These are phyloP conservation scores for Agelas oroides DNA, from an alignment of 37 sponge, comb jelly and placozoan genomes.

Conservation along the genomic window DNA sequence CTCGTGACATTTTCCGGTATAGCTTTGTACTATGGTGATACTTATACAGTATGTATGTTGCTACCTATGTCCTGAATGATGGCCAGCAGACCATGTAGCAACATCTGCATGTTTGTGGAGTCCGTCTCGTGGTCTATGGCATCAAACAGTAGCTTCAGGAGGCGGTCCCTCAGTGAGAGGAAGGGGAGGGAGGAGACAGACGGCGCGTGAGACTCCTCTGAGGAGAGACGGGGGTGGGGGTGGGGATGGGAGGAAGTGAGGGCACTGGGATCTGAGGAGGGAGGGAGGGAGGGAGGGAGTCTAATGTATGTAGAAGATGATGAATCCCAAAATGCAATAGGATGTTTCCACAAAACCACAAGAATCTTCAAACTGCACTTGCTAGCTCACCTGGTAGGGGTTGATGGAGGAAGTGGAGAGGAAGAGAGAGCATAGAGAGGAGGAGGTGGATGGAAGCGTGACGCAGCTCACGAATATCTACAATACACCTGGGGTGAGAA, in stretches of 20 bases:
- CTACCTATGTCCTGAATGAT: slow-evolving; percentile 36
- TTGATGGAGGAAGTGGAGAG: slow-evolving; percentile 85
- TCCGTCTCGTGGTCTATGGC: slow-evolving; percentile 73
- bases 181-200: slow-evolving; percentile 20
- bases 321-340: no score
- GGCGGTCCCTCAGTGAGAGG: slow-evolving; percentile 48
- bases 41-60: no score
- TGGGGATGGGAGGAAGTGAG: not conserved
- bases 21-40: no score
- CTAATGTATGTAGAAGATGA: not conserved
- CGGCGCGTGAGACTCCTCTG: not conserved
- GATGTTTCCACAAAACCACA: not conserved
- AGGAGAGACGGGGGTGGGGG: not conserved
- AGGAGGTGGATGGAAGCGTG: slow-evolving; percentile 70
- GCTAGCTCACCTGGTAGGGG: slow-evolving; percentile 58
- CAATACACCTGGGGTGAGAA: slow-evolving; percentile 42
- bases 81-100: slow-evolving; percentile 63
- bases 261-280: not conserved
- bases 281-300: slow-evolving; percentile 2
- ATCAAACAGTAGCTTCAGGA: slow-evolving; percentile 58
- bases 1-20: no score
- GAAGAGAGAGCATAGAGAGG: slow-evolving; percentile 80
- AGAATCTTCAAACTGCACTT: not conserved
- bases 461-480: slow-evolving; percentile 48
- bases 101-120: slow-evolving; percentile 67